These are phyloP conservation scores for Trididemnum nubilum DNA, from an alignment of 23 tunicate species.

Conservation along the genomic window DNA sequence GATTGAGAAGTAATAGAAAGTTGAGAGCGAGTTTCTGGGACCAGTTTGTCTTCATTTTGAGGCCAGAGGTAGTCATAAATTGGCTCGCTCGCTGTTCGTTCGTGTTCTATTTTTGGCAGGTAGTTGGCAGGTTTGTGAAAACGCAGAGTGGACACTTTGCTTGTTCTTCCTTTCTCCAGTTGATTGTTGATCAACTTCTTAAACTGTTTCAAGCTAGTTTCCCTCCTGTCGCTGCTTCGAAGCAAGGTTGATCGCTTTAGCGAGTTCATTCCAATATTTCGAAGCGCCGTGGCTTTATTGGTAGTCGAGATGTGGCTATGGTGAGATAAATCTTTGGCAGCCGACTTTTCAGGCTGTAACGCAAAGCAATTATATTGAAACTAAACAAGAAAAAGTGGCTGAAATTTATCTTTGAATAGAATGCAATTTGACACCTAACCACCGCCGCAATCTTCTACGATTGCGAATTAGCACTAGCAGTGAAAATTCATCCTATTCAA, in stretches of 20 bases:
- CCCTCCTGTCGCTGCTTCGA: background rate
- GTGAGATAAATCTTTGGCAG: no score
- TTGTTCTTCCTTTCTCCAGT: constrained; percentile 9
- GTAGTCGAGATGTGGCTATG: no score
- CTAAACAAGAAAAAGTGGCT: no score
- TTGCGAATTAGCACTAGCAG: no score
- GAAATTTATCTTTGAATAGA: no score
- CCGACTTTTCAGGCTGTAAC: no score
- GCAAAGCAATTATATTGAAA: no score
- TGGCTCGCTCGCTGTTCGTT: background rate
- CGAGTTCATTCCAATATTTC: background rate
- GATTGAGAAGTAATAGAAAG: background rate
- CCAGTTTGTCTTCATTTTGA: background rate
- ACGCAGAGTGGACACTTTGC: background rate
- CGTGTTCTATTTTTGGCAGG: background rate
- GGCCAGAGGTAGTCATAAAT: constrained; percentile 21
- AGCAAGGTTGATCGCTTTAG: background rate
- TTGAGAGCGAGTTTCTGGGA: background rate
- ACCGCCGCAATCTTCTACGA: no score
- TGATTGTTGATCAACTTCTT: constrained; percentile 15
- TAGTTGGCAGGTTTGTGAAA: background rate
- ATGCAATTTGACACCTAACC: no score
- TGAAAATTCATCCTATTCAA: no score
- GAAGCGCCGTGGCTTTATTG: background rate
- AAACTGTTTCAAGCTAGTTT: constrained; percentile 20